Evolutionary conservation across 2,888 invertebrate genomes (phyloP), one percentile per base, ranked within the genome.

Genomic region (Octodonta nipae): DNA sequence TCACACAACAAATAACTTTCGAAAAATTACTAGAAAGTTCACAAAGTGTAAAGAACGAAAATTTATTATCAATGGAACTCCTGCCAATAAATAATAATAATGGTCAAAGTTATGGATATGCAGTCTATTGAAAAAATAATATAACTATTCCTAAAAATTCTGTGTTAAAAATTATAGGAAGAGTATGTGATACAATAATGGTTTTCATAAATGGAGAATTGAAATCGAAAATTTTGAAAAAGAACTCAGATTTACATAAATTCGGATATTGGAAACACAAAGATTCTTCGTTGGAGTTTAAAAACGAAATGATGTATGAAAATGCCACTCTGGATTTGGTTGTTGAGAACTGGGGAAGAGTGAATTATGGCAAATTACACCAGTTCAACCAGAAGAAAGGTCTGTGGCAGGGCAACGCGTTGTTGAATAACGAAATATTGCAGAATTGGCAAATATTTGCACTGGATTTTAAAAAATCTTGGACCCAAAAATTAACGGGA

Each of bases 271-370:
- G 65, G 65, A 49, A 47, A 32, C 15, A 40, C 10, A 49, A 52
- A 40, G 52, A 62, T 41, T 50, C 55, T 2, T 49, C 43, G 16
- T 39, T 62, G 20, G 41, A 40, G 13, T 36, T 64, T n/a, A 48
- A 49, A 3, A 20, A 43, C 3, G 26, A 38, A 3, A 40, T 34
- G 11, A 30, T 38, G 25, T 38, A 43, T 11, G 39, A 49, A 12
- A 45, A 49, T 2, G 54, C 54, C 3, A 55, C 51, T 29, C 37
- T 69, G 15, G 60, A 63, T 31, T 40, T 69, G 5, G 45, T 73
- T 2, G 63, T 66, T 2, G 89, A 91, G 61, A 86, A 82, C 56
- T 82, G 81, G 64, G 91, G 89, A 3, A 70, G 87, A 30, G 71
- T 81, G 17, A 86, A 85, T 56, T 57, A 49, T 30, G 58, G 58